Evolutionary conservation across 2,888 invertebrate species (phyloP).

Genomic region (Drosophila fulvimacula): DNA sequence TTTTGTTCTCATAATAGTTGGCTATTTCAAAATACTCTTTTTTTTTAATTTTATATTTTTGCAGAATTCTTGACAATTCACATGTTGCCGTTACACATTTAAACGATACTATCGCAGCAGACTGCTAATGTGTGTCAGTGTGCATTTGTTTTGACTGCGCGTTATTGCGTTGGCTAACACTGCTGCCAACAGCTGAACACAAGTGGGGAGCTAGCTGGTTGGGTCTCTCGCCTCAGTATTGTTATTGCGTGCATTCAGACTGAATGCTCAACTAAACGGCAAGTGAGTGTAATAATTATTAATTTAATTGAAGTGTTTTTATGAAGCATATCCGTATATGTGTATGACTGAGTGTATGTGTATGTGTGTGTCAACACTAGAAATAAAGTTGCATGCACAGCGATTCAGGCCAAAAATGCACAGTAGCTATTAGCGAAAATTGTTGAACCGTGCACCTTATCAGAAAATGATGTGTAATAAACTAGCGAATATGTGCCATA

Average conservation of each 20-base stretch:
- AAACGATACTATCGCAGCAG: constrained; percentile 34
- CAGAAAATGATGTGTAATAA: constrained; percentile 72
- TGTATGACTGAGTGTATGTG: constrained; percentile 18
- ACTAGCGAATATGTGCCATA: constrained; percentile 50
- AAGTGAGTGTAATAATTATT: constrained; percentile 57
- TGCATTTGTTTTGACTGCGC: constrained; percentile 58
- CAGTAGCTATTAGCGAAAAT: constrained; percentile 55
- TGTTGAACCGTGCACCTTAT: constrained; percentile 41
- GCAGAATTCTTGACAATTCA: neutral
- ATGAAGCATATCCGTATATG: constrained; percentile 23
- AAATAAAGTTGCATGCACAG: constrained; percentile 67
- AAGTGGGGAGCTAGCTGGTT: constrained; percentile 24
- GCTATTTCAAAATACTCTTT: neutral
- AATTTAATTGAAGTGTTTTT: constrained; percentile 53
- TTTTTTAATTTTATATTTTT: no score
- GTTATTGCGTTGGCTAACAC: constrained; percentile 45
- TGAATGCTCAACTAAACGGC: constrained; percentile 35
- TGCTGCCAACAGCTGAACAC: constrained; percentile 52
- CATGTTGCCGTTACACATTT: constrained; percentile 1
- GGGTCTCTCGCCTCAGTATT: constrained; percentile 32
- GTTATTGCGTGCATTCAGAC: constrained; percentile 51
- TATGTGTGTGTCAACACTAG: constrained; percentile 16
- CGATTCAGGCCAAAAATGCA: constrained; percentile 64
- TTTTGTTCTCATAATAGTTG: neutral
- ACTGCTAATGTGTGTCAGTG: constrained; percentile 22